Conservation (phyloP, 2,113 vertebrate species). For the Corythoichthys intestinalis region DNA sequence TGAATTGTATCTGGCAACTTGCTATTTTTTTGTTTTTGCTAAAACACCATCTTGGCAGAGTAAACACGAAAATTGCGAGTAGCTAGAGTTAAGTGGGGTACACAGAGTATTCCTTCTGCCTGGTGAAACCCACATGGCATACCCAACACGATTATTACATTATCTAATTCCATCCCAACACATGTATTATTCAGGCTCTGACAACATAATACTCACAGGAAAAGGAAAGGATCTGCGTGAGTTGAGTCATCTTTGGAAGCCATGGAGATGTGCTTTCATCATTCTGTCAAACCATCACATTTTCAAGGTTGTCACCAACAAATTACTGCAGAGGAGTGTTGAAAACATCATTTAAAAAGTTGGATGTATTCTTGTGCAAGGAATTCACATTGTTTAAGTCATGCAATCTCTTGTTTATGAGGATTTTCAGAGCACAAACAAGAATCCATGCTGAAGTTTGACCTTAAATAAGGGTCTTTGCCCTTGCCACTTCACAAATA, state of each 20-base stretch:
- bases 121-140: conserved; percentile 27
- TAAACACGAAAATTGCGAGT: neutral
- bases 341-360: conserved; percentile 12
- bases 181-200: conserved; percentile 47
- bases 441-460: conserved; percentile 23
- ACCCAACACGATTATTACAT: conserved; percentile 56
- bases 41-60: conserved; percentile 6
- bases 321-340: conserved; percentile 17
- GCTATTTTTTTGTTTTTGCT: conserved; percentile 3
- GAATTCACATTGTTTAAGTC: conserved; percentile 33
- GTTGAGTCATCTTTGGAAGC: conserved; percentile 27
- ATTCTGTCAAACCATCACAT: conserved; percentile 28
- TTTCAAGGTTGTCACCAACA: neutral
- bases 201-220: conserved; percentile 38
- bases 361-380: neutral
- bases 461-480: conserved; percentile 10
- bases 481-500: conserved; percentile 33
- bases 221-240: conserved; percentile 29
- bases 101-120: conserved; percentile 16
- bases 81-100: neutral
- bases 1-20: neutral
- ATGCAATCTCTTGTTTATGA: conserved; percentile 15
- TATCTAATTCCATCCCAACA: conserved; percentile 50
- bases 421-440: conserved; percentile 21
- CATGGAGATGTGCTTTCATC: conserved; percentile 13